These are phyloP conservation scores for Brachyhypopomus gauderio DNA, from an alignment of 2,113 vertebrate genomes.

Conservation along the genomic window DNA sequence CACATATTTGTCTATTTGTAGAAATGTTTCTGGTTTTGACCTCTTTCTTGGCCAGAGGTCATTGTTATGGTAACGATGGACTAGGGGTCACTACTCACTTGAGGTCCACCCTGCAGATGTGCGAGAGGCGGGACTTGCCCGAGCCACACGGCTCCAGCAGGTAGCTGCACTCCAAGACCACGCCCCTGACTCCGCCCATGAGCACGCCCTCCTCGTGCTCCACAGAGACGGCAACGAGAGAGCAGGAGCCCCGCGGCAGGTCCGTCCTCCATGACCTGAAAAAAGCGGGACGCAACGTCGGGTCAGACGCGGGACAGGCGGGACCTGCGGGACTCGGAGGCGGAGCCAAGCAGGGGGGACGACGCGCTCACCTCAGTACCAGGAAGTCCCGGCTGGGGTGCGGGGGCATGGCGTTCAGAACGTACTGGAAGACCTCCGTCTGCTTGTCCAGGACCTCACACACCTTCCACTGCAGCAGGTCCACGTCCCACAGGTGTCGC, in stretches of 20 bases:
- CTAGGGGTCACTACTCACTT: constrained; percentile 79
- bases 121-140: constrained; percentile 93
- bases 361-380: constrained; percentile 83
- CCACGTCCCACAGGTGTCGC: constrained; percentile 95
- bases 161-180: constrained; percentile 90
- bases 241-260: constrained; percentile 88
- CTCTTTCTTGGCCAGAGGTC: no score
- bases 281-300: not conserved
- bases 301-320: no score
- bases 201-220: constrained; percentile 86
- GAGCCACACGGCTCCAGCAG: constrained; percentile 95
- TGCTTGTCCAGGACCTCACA: constrained; percentile 89
- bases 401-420: constrained; percentile 92
- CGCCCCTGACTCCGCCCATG: constrained; percentile 83
- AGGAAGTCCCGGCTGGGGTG: constrained; percentile 92
- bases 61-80: no score
- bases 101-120: constrained; percentile 91
- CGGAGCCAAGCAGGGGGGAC: not conserved
- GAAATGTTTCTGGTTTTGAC: no score
- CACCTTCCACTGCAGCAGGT: constrained; percentile 96
- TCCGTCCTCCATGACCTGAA: constrained; percentile 92
- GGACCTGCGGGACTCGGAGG: no score
- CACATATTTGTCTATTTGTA: no score
- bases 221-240: constrained; percentile 87
- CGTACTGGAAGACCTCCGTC: constrained; percentile 93